Conservation (phyloP, 2,888 invertebrate species). For the Zeuzera pyrina region DNA sequence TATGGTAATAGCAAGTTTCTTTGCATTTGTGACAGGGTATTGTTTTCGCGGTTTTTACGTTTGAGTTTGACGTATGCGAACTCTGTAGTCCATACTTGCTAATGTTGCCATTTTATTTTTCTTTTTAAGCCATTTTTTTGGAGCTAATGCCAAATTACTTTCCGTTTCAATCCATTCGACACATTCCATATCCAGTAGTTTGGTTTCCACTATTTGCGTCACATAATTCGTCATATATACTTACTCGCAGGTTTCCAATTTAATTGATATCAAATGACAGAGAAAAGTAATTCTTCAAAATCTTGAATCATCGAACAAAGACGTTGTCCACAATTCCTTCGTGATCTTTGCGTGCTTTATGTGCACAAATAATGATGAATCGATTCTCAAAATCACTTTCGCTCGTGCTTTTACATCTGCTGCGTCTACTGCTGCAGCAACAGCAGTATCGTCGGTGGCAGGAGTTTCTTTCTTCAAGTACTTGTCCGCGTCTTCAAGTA, state of each 20-base stretch:
- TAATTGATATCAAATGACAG: too few relatives aligned
- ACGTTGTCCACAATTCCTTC: too few relatives aligned
- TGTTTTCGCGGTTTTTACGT: too few relatives aligned
- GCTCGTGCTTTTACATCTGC: too few relatives aligned
- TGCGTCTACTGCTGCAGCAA: too few relatives aligned
- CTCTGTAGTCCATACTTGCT: background rate
- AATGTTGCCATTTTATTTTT: background rate
- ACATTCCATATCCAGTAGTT: background rate
- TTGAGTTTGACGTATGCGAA: background rate
- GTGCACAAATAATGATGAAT: background rate
- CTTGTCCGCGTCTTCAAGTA: conserved; percentile 1
- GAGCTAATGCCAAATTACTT: background rate
- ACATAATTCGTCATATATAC: too few relatives aligned
- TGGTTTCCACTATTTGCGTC: too few relatives aligned
- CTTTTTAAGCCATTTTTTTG: background rate
- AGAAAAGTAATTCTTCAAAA: too few relatives aligned
- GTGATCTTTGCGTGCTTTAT: background rate
- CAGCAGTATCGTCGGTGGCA: background rate
- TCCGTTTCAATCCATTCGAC: background rate
- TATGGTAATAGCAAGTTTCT: too few relatives aligned
- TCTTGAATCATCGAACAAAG: too few relatives aligned
- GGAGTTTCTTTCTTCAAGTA: background rate
- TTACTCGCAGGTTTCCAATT: too few relatives aligned
- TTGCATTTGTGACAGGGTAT: too few relatives aligned
- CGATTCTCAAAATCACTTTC: conserved; percentile 2